Evolutionary conservation across 2,797 vertebrate species (phyloP).

Genomic region (Urocyon cinereoargenteus): DNA sequence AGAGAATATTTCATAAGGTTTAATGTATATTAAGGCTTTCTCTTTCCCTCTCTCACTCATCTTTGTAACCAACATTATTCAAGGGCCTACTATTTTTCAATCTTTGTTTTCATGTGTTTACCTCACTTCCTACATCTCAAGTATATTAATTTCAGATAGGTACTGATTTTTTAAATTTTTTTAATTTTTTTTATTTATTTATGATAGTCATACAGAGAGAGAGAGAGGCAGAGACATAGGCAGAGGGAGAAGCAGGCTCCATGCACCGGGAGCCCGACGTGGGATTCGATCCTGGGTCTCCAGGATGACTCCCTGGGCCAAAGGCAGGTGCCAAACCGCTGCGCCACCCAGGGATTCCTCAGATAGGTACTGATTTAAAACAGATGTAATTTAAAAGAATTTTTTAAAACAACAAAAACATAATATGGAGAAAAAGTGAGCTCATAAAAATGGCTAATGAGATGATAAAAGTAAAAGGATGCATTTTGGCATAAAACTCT

Average conservation of each 20-base stretch:
- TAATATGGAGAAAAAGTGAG: neutral
- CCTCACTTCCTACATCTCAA: neutral
- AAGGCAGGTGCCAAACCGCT: no score
- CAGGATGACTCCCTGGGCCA: no score
- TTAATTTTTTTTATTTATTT: no score
- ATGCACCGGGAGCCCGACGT: no score
- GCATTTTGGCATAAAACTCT: neutral
- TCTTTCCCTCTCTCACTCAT: neutral
- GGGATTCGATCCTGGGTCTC: no score
- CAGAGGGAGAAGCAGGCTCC: no score
- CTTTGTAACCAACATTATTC: slow-evolving; percentile 24
- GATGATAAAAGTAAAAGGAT: neutral
- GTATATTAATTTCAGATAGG: neutral
- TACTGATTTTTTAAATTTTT: no score
- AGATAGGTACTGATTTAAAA: neutral
- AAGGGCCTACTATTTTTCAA: neutral
- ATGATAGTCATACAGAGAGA: no score
- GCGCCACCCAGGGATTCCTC: no score
- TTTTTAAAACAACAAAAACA: neutral
- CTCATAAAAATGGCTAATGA: neutral
- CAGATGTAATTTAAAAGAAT: neutral
- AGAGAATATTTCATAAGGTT: neutral
- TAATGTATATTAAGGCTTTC: neutral
- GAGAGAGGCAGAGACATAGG: no score
- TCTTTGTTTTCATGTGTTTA: neutral